A percentile compares a stretch with the other conserved stretches of the same genome.
Evolutionary conservation across 2,797 vertebrate genomes (phyloP).

Genomic region (Sciaenops ocellatus): DNA sequence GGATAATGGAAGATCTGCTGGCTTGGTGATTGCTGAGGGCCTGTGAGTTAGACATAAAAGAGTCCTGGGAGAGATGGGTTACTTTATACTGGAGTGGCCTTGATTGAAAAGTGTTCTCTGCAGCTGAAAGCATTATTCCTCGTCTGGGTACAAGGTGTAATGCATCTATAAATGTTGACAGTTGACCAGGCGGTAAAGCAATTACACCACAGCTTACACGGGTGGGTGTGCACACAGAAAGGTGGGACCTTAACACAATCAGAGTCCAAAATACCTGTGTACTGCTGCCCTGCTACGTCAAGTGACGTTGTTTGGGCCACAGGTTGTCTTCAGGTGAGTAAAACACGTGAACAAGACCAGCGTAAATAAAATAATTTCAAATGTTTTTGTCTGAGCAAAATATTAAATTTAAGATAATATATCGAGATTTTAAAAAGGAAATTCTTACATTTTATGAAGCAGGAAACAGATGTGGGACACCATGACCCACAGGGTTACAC

Average conservation of each 20-base stretch:
- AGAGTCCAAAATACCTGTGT: not conserved
- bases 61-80: conserved; percentile 24
- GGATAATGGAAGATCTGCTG: conserved; percentile 41
- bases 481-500: no score
- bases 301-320: not conserved
- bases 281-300: not conserved
- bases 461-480: no score
- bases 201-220: not conserved
- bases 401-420: no score
- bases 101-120: conserved; percentile 57
- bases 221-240: not conserved
- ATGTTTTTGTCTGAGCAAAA: no score
- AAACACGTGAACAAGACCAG: not conserved
- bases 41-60: conserved; percentile 38
- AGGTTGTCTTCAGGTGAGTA: not conserved
- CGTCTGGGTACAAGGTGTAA: not conserved
- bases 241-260: not conserved
- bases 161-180: conserved; percentile 25
- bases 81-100: conserved; percentile 17
- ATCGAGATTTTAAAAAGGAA: no score
- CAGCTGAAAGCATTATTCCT: conserved; percentile 21
- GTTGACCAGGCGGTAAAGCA: not conserved
- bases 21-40: conserved; percentile 46
- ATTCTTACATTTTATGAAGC: no score
- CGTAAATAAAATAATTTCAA: not conserved